Evolutionary conservation across 2,113 vertebrate genomes (phyloP), one percentile per base, ranked within the genome.

Genomic region (Aptenodytes forsteri): DNA sequence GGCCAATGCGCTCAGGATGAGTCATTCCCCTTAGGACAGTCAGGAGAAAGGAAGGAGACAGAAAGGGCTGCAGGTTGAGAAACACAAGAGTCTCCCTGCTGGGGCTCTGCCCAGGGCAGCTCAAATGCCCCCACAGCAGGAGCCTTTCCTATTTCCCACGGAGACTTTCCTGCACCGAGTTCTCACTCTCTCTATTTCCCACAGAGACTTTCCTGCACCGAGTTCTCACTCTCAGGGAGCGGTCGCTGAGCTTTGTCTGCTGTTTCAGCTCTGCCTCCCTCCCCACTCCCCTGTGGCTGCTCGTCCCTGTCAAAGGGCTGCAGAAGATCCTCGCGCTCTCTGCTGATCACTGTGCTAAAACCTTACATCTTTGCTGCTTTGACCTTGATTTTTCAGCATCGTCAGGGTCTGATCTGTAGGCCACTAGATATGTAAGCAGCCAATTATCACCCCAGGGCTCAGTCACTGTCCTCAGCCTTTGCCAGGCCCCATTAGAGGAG

Each of bases 371-470:
- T 46, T 8, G 11, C 78, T 71, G 59, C 76, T 73, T 20, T 64
- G 87, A 89, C 96, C 94, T 95, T 88, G 78, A 59, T 80, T 97
- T 91, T 69, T 40, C 91, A 73, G 62, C 94, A 50, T 22, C 14
- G 2, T 42, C 62, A 14, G 84, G 93, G 89, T 69, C 93, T 90
- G 84, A 56, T 77, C 84, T 80, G 73, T 18, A 46, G 66, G 77
- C 78, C 3, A 4, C 66, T 44, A 88, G 95, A 66, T 90, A 81
- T 81, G 83, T 79, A 96, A 95, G 91, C 92, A 92, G 87, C 69
- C 94, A 96, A 85, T 97, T 96, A 94, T 89, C 93, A 93, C 91
- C 92, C 83, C 82, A 38, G 93, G 87, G 89, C 94, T 95, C 87
- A 87, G 82, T 4, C 90, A 46, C 78, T 32, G 55, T 80, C 89